These are phyloP conservation scores for Eira barbara DNA, from an alignment of 2,113 vertebrate species.

Conservation along the genomic window DNA sequence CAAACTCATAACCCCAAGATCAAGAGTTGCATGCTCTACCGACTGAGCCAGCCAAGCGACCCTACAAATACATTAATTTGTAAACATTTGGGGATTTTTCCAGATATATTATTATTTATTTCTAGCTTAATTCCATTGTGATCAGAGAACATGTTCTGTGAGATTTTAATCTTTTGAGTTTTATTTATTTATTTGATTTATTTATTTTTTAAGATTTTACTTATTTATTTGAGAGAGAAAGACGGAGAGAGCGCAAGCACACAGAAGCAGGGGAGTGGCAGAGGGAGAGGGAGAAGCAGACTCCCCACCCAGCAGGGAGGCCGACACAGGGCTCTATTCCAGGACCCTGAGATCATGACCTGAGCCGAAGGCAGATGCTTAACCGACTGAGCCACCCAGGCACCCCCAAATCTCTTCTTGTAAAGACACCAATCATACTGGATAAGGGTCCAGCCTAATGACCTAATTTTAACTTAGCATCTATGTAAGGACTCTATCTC, in stretches of 20 bases:
- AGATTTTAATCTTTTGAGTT: background rate
- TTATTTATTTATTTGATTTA: too few relatives aligned
- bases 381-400: background rate
- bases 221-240: background rate
- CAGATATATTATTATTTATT: background rate
- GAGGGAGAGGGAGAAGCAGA: background rate
- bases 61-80: background rate
- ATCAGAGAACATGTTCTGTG: background rate
- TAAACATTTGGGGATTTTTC: background rate
- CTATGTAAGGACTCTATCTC: background rate
- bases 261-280: too few relatives aligned
- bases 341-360: background rate
- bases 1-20: background rate
- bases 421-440: background rate
- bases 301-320: background rate
- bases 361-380: background rate
- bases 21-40: background rate
- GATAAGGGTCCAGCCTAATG: background rate
- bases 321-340: accelerated
- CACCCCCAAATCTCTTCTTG: background rate
- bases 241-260: too few relatives aligned
- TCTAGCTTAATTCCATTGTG: background rate
- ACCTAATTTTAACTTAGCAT: background rate
- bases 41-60: background rate
- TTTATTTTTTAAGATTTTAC: too few relatives aligned